These are phyloP conservation scores for Ficedula albicollis DNA, from an alignment of 2,797 vertebrate species.

Conservation along the genomic window DNA sequence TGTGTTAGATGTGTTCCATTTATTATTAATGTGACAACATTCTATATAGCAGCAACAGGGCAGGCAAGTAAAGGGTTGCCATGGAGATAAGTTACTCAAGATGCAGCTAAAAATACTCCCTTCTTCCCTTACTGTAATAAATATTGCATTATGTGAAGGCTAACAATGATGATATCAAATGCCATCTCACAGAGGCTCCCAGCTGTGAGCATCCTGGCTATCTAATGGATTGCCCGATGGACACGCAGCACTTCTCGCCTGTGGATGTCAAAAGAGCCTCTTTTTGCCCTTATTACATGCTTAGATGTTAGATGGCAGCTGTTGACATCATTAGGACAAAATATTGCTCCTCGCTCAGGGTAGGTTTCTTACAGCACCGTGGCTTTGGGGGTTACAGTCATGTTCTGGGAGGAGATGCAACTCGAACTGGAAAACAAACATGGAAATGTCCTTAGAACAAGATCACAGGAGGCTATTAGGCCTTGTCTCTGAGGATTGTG, in stretches of 20 bases:
- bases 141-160: conserved; percentile 71
- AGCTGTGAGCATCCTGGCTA: conserved; percentile 50
- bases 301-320: conserved; percentile 26
- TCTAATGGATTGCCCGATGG: conserved; percentile 32
- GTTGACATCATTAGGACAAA: conserved; percentile 38
- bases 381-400: not conserved
- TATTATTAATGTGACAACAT: conserved; percentile 76
- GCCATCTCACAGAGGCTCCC: conserved; percentile 47
- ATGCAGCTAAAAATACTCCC: conserved; percentile 73
- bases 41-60: conserved; percentile 67
- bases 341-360: not conserved
- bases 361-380: not conserved
- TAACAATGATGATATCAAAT: conserved; percentile 72
- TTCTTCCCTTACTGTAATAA: conserved; percentile 69
- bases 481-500: accelerated
- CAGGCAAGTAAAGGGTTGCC: conserved; percentile 71
- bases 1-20: conserved; percentile 71
- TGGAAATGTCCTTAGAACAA: not conserved
- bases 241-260: not conserved
- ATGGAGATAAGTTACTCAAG: conserved; percentile 76
- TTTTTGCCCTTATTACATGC: not conserved
- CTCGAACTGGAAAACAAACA: not conserved
- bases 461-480: not conserved
- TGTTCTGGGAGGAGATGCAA: not conserved
- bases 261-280: not conserved